A percentile compares a stretch with the other conserved stretches of the same genome.
These are phyloP conservation scores for Prunella himalayana DNA, from an alignment of 2,113 vertebrate genomes.

Conservation along the genomic window DNA sequence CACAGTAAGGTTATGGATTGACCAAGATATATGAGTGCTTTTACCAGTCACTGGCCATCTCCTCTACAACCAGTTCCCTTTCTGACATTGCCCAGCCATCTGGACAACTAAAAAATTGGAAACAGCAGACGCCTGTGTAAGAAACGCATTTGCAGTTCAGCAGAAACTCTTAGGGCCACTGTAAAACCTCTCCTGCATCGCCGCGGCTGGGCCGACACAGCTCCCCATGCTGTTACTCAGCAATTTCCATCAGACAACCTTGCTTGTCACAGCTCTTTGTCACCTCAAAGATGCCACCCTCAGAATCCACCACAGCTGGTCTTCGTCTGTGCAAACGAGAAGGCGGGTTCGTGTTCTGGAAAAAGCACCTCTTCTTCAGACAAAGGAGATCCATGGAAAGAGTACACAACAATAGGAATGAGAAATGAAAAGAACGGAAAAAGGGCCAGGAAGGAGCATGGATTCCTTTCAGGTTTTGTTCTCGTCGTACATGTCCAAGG, in stretches of 20 bases:
- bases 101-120: neutral
- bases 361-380: conserved; percentile 74
- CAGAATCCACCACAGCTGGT: conserved; percentile 56
- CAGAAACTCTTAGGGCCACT: conserved; percentile 28
- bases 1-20: conserved; percentile 48
- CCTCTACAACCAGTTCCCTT: conserved; percentile 19
- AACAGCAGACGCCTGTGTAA: conserved; percentile 4
- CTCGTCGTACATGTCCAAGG: conserved; percentile 88
- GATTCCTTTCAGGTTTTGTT: conserved; percentile 90
- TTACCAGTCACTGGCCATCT: conserved; percentile 39
- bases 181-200: conserved; percentile 35
- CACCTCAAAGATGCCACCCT: conserved; percentile 41
- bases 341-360: conserved; percentile 60
- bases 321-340: conserved; percentile 55
- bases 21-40: conserved; percentile 24
- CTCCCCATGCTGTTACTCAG: conserved; percentile 58
- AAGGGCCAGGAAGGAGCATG: conserved; percentile 60
- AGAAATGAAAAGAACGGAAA: conserved; percentile 69
- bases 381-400: conserved; percentile 73
- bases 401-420: conserved; percentile 75
- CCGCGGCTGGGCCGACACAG: conserved; percentile 28
- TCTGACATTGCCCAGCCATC: conserved; percentile 10
- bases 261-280: conserved; percentile 31
- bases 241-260: conserved; percentile 31
- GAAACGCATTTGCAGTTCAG: conserved; percentile 9